These are phyloP conservation scores for Thalassaphorura encarpata DNA, from an alignment of 1,140 invertebrate genomes.

Conservation along the genomic window DNA sequence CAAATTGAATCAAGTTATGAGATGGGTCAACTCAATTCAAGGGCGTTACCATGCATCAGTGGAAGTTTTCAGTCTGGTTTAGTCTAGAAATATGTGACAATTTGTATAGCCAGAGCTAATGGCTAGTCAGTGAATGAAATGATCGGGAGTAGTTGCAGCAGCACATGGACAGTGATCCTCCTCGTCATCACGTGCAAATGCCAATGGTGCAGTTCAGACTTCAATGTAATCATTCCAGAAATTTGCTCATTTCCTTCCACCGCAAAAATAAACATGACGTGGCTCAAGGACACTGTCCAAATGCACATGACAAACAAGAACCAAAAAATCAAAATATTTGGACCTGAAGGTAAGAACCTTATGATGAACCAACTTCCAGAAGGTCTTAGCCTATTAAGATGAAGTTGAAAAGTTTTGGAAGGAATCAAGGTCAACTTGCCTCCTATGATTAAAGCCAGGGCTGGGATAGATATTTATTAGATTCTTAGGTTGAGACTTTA, in stretches of 20 bases:
- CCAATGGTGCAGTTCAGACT: conserved; percentile 25
- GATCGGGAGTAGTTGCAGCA: no score
- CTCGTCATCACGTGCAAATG: conserved; percentile 1
- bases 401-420: neutral
- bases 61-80: no score
- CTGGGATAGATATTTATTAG: neutral
- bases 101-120: no score
- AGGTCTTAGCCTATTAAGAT: neutral
- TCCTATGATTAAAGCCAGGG: neutral
- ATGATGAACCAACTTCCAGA: neutral
- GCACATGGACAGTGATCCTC: neutral
- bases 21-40: no score
- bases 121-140: no score
- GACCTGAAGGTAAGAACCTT: conserved; percentile 22
- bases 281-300: conserved; percentile 27
- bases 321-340: conserved; percentile 22
- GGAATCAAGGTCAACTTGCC: neutral
- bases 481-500: no score
- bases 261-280: conserved; percentile 21
- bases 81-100: no score
- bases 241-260: conserved; percentile 17
- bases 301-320: neutral
- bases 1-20: no score
- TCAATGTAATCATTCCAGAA: conserved; percentile 30
- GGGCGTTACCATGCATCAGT: no score